Evolutionary conservation across 2,797 vertebrate genomes (phyloP), one percentile per base, ranked within the genome.

Genomic region (Molossus alvarezi): DNA sequence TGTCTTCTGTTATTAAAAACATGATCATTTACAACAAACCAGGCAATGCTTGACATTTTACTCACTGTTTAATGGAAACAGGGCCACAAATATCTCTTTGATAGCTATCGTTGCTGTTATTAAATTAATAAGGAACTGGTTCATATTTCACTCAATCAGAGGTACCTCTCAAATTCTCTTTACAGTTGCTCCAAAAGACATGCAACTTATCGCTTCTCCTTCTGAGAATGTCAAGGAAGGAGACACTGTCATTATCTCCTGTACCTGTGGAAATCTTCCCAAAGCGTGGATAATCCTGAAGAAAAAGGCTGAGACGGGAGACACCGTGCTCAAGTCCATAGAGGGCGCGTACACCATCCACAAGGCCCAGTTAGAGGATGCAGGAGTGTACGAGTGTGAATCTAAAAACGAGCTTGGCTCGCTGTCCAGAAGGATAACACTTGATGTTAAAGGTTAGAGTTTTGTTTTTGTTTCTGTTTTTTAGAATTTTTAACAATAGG

Each of bases 371-470:
- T 25, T 98, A 45, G 96, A 97, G 83, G 98, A 99, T 29, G 96
- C 99, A 6, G 99, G 98, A 83, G 80, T 88, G 9, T 99, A 99
- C 23, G 92, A 98, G 55, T 99, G 98, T 84, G 94, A 98, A 96
- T 98, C 99, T 9, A 95, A 96, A 85, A 99, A 99, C 84, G 92
- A 97, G 83, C 97, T 98, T 25, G 99, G 99, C 71, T 95, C 97
- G 57, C 96, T 98, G 14, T 94, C 48, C 64, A 97, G 95, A 45
- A 97, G 79, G 62, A 62, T 84, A 41, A 92, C 92, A 17, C 11
- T 99, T 79, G 97, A 89, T 0, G 98, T 99, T 67, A 98, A 98
- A 98, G 98, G 99, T 99, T 88, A 97, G 96, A 85, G 33, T 64
- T 91, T 5, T 18, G n/a, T 2, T 77, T 53, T 80, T 14, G 9